A percentile compares a stretch with the other conserved stretches of the same genome.
Conservation (phyloP, 2,113 vertebrate species). For the Serinus canaria region DNA sequence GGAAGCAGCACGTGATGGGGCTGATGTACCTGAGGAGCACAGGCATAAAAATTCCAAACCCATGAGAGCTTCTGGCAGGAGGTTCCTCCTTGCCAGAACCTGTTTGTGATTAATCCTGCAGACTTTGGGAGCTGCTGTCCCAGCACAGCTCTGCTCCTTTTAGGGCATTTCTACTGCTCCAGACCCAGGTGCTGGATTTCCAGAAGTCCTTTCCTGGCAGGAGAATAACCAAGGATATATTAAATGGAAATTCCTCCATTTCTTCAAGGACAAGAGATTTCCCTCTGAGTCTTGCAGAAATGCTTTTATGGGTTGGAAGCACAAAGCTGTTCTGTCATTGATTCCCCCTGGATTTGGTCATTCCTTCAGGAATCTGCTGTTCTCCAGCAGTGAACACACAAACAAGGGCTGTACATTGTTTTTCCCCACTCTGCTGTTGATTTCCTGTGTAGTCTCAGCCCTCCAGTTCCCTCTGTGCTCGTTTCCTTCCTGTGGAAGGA, state of each 20-base stretch:
- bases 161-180: neutral
- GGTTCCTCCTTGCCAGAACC: neutral
- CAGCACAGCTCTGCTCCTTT: neutral
- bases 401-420: fast-evolving
- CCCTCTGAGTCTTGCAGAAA: neutral
- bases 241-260: neutral
- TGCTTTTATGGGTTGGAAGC: neutral
- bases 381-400: neutral
- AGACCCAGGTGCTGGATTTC: neutral
- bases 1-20: neutral
- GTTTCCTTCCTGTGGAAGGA: neutral
- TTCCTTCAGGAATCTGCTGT: neutral
- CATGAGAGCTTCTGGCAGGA: slow-evolving; percentile 31
- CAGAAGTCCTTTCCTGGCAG: neutral
- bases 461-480: neutral
- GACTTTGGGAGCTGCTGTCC: neutral
- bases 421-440: neutral
- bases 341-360: fast-evolving
- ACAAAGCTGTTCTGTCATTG: neutral
- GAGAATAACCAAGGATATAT: neutral
- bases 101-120: slow-evolving; percentile 6
- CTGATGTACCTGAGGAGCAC: neutral
- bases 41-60: neutral
- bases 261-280: neutral
- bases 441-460: neutral